These are phyloP conservation scores for Sarcophaga subvicina DNA, from an alignment of 2,888 invertebrate species.

Conservation along the genomic window DNA sequence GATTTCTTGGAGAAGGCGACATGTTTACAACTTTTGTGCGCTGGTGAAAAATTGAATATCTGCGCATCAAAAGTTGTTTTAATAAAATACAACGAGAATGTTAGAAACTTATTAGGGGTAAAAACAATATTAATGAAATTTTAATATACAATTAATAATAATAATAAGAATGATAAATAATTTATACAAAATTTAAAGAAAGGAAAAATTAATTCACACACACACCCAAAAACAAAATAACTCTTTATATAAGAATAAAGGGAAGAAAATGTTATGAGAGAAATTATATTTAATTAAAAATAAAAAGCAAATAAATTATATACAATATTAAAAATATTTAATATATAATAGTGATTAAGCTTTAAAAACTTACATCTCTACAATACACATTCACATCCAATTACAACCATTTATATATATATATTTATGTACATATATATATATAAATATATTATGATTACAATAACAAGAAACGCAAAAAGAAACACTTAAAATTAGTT, in stretches of 20 bases:
- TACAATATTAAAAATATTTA: slow-evolving; percentile 46
- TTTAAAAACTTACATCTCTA: slow-evolving; percentile 56
- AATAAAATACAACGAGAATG: slow-evolving; percentile 92
- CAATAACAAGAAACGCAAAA: slow-evolving; percentile 28
- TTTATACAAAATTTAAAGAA: slow-evolving; percentile 82
- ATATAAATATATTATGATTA: slow-evolving; percentile 39
- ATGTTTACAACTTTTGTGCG: slow-evolving; percentile 89
- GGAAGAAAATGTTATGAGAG: slow-evolving; percentile 27
- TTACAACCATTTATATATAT: slow-evolving; percentile 42
- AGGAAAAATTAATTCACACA: slow-evolving; percentile 20
- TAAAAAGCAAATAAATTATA: slow-evolving; percentile 48
- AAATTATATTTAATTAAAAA: slow-evolving; percentile 28
- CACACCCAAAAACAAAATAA: slow-evolving; percentile 30
- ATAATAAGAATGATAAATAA: slow-evolving; percentile 38
- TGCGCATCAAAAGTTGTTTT: slow-evolving; percentile 91
- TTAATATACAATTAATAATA: slow-evolving; percentile 76
- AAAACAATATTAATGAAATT: slow-evolving; percentile 89
- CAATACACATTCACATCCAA: slow-evolving; percentile 26
- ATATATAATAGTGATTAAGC: slow-evolving; percentile 59
- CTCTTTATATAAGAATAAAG: background rate
- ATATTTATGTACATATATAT: slow-evolving; percentile 55
- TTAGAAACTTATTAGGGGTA: slow-evolving; percentile 90
- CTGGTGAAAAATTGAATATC: slow-evolving; percentile 90
- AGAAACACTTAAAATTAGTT: slow-evolving; percentile 43
- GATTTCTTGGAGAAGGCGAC: slow-evolving; percentile 92